A percentile compares a stretch with the other conserved stretches of the same genome.
phyloP scores from a whole-genome alignment of 2,888 invertebrate species.

The Rhopalosiphum nymphaeae region DNA sequence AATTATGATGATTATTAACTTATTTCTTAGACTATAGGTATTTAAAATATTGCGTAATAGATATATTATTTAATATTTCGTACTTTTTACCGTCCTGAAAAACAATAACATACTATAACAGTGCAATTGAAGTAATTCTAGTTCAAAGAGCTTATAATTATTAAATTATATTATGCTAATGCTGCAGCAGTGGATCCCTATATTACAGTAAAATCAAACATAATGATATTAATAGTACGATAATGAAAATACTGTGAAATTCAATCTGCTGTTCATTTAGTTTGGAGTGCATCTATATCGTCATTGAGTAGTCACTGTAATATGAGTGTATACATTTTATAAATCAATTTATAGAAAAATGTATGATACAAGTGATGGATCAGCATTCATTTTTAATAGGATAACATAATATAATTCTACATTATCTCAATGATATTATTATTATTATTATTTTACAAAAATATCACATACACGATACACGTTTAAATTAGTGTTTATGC shows the following conservation, averaged over 20 bases:
- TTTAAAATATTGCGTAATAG: neutral
- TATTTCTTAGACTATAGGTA: neutral
- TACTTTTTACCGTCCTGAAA: neutral
- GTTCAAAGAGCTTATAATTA: neutral
- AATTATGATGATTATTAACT: neutral
- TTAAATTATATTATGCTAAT: neutral
- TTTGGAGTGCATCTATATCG: neutral
- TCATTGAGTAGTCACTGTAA: neutral
- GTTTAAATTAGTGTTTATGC: too few relatives aligned
- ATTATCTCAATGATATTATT: too few relatives aligned
- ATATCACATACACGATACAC: too few relatives aligned
- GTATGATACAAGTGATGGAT: neutral
- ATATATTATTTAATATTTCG: neutral
- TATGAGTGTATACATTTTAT: neutral
- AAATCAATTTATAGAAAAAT: neutral
- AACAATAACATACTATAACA: neutral
- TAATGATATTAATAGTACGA: neutral
- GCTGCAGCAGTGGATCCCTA: neutral
- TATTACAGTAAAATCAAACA: neutral
- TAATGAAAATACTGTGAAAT: neutral
- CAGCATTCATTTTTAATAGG: neutral
- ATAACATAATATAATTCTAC: neutral
- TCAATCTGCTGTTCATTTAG: neutral
- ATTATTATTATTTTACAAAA: too few relatives aligned
- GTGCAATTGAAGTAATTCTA: neutral